Conservation (phyloP, 2,888 invertebrate genomes). For the Phyllotreta striolata region DNA sequence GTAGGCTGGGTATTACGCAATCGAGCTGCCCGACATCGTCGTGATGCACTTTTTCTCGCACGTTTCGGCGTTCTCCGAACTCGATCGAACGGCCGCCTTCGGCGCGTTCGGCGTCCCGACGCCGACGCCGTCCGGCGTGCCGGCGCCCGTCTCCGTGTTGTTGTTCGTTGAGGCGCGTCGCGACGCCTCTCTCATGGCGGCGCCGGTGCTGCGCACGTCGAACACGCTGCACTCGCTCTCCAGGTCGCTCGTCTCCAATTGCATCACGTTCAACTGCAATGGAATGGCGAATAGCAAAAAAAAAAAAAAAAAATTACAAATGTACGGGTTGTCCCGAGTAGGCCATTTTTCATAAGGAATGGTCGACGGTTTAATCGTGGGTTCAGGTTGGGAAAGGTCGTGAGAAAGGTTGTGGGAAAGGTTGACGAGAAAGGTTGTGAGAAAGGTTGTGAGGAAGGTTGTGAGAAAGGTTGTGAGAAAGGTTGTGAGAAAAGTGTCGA, state of each 20-base stretch:
- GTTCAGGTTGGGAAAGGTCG: too few relatives aligned
- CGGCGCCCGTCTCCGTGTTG: constrained; percentile 45
- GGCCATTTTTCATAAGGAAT: too few relatives aligned
- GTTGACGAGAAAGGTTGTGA: too few relatives aligned
- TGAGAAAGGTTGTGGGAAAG: too few relatives aligned
- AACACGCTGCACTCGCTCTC: constrained; percentile 70
- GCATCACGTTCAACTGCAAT: constrained; percentile 59
- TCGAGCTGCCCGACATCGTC: constrained; percentile 67
- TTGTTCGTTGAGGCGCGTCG: constrained; percentile 65
- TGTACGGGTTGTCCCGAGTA: too few relatives aligned
- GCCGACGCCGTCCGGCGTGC: constrained; percentile 53
- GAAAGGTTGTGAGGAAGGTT: too few relatives aligned
- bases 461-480: too few relatives aligned
- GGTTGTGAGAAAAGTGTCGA: too few relatives aligned
- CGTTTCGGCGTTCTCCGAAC: constrained; percentile 65
- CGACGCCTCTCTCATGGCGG: constrained; percentile 60
- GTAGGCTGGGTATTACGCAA: constrained; percentile 62
- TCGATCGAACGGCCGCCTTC: constrained; percentile 63
- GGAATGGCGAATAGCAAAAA: too few relatives aligned
- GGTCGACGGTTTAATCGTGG: too few relatives aligned
- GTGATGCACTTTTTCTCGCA: constrained; percentile 66
- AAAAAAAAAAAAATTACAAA: too few relatives aligned
- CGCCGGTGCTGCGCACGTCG: constrained; percentile 66
- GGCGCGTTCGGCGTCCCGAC: constrained; percentile 60
- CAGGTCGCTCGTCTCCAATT: constrained; percentile 70